phyloP scores from a whole-genome alignment of 1,140 invertebrate genomes.

The Penaeus vannamei region DNA sequence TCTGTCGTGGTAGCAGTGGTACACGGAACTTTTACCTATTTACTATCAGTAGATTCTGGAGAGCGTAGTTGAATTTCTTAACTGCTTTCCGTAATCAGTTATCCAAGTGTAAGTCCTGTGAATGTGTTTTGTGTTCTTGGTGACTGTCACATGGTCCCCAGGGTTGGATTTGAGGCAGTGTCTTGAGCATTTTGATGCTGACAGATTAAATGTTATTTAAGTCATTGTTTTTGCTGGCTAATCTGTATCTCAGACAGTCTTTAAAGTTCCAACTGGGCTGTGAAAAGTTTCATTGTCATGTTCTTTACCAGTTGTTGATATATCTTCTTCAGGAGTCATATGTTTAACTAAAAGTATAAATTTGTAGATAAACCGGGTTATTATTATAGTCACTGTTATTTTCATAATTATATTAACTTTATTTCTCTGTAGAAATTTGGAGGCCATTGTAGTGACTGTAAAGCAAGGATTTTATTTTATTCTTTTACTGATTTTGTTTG shows the following conservation, averaged over 20 bases:
- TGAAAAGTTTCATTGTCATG: slow-evolving; percentile 56
- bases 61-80: slow-evolving; percentile 51
- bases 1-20: slow-evolving; percentile 49
- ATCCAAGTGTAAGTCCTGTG: slow-evolving; percentile 59
- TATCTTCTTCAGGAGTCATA: slow-evolving; percentile 43
- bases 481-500: too few relatives aligned
- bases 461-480: too few relatives aligned
- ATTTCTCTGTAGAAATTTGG: not conserved
- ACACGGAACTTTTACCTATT: slow-evolving; percentile 52
- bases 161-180: slow-evolving; percentile 62
- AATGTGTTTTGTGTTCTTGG: slow-evolving; percentile 61
- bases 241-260: slow-evolving; percentile 62
- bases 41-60: slow-evolving; percentile 60
- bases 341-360: slow-evolving; percentile 29
- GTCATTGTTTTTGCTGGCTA: slow-evolving; percentile 53
- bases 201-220: slow-evolving; percentile 47
- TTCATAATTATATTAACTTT: not conserved
- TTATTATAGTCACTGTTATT: slow-evolving; percentile 1
- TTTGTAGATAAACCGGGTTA: slow-evolving; percentile 35
- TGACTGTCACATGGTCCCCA: slow-evolving; percentile 56
- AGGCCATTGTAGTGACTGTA: slow-evolving; percentile 27
- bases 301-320: slow-evolving; percentile 59
- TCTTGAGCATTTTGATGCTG: slow-evolving; percentile 48
- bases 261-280: slow-evolving; percentile 62
- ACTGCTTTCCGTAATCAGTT: slow-evolving; percentile 61